A percentile compares a stretch with the other conserved stretches of the same genome.
Evolutionary conservation across 1,140 invertebrate genomes (phyloP).

Genomic region (Megalopta genalis): DNA sequence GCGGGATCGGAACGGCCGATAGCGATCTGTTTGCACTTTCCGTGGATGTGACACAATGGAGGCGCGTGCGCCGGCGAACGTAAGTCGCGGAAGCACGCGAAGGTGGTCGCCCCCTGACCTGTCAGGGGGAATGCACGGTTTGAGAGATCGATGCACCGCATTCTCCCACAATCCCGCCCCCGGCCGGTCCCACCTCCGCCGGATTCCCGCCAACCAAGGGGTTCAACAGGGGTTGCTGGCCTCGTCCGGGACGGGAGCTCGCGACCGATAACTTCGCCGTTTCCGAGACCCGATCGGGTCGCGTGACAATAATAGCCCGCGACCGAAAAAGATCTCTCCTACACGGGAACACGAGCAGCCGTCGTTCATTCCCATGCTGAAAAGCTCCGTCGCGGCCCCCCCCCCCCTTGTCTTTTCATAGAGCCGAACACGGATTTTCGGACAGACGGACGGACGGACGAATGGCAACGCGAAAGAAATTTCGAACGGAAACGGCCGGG

Average conservation of each 20-base stretch:
- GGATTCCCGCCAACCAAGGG: conserved; percentile 62
- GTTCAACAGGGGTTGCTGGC: conserved; percentile 78
- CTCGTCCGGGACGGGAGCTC: conserved; percentile 69
- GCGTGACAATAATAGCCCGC: background rate
- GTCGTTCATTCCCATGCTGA: too few relatives aligned
- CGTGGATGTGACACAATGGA: background rate
- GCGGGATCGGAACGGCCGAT: background rate
- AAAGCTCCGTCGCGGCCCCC: too few relatives aligned
- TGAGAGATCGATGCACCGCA: conserved; percentile 76
- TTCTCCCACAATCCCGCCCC: conserved; percentile 53
- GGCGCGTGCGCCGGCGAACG: conserved; percentile 63
- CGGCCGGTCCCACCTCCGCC: conserved; percentile 48
- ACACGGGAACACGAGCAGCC: too few relatives aligned
- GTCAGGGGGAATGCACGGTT: conserved; percentile 72
- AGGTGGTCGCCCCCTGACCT: conserved; percentile 77
- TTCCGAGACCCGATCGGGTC: conserved; percentile 14
- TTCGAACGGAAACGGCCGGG: background rate
- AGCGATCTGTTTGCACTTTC: conserved; percentile 17
- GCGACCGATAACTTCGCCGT: conserved; percentile 44
- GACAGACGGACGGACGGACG: too few relatives aligned
- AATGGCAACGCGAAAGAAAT: conserved; percentile 12
- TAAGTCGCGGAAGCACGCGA: conserved; percentile 63
- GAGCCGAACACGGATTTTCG: too few relatives aligned
- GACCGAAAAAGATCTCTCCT: too few relatives aligned
- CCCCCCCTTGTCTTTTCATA: too few relatives aligned